Evolutionary conservation across 2,797 vertebrate genomes (phyloP).

Genomic region (Cheirogaleus major): DNA sequence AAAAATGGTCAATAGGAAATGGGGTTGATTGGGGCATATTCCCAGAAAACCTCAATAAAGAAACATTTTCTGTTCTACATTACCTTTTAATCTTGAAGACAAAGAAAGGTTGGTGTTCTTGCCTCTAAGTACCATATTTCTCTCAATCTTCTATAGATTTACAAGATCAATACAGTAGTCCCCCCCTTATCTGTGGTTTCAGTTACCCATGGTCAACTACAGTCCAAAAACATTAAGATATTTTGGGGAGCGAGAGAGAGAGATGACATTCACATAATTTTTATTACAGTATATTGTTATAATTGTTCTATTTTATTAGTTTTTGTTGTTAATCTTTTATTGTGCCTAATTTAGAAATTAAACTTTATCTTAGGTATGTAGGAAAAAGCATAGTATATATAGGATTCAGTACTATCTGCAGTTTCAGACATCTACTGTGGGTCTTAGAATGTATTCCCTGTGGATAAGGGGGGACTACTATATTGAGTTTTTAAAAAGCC

Average conservation of each 20-base stretch:
- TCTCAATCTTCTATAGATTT: neutral
- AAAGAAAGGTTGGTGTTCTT: neutral
- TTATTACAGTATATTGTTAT: neutral
- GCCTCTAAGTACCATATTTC: neutral
- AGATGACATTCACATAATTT: neutral
- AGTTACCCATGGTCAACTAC: neutral
- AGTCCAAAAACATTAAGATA: neutral
- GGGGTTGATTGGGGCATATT: neutral
- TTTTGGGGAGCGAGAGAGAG: neutral
- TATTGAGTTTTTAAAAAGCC: neutral
- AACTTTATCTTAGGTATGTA: neutral
- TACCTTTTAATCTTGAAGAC: constrained; percentile 44
- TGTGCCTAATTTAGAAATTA: neutral
- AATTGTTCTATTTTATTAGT: neutral
- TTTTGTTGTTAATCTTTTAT: neutral
- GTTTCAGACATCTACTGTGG: neutral
- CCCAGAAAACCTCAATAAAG: constrained; percentile 14
- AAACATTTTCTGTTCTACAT: constrained; percentile 20
- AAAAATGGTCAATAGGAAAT: constrained; percentile 36
- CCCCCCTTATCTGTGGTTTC: neutral
- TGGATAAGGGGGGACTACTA: neutral
- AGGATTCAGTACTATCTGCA: neutral
- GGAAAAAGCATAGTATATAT: neutral
- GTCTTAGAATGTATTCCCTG: neutral
- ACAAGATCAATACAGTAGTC: neutral